Conservation (phyloP, 2,113 vertebrate genomes). For the Oriolus oriolus region DNA sequence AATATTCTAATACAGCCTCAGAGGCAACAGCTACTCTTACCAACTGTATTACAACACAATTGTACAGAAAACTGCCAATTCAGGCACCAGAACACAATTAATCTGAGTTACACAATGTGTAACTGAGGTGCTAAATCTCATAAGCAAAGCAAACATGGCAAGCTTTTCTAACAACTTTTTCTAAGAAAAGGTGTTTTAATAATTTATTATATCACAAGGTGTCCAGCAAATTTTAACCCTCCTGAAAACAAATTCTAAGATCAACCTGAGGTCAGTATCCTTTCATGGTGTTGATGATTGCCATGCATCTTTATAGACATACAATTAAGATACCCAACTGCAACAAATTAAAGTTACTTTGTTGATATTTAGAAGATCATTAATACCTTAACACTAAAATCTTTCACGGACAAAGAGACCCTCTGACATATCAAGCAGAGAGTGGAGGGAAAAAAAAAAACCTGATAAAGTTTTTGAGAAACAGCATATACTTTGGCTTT, state of each 20-base stretch:
- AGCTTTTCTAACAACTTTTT: neutral
- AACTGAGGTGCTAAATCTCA: neutral
- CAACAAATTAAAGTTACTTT: neutral
- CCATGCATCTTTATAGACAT: fast-evolving
- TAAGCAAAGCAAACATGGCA: neutral
- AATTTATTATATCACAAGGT: neutral
- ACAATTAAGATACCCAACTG: neutral
- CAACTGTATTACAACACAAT: neutral
- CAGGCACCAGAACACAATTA: neutral
- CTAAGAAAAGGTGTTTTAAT: neutral
- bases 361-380: neutral
- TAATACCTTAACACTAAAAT: neutral
- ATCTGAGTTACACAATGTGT: neutral
- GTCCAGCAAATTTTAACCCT: neutral
- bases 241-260: neutral
- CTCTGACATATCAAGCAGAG: neutral
- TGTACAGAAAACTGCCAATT: neutral
- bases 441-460: neutral
- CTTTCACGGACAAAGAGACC: neutral
- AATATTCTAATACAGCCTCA: conserved; percentile 8
- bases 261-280: neutral
- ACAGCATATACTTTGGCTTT: neutral
- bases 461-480: neutral
- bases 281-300: neutral
- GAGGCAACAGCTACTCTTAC: neutral